Evolutionary conservation across 2,113 vertebrate species (phyloP), one percentile per base, ranked within the genome.

Genomic region (Menidia beryllina): DNA sequence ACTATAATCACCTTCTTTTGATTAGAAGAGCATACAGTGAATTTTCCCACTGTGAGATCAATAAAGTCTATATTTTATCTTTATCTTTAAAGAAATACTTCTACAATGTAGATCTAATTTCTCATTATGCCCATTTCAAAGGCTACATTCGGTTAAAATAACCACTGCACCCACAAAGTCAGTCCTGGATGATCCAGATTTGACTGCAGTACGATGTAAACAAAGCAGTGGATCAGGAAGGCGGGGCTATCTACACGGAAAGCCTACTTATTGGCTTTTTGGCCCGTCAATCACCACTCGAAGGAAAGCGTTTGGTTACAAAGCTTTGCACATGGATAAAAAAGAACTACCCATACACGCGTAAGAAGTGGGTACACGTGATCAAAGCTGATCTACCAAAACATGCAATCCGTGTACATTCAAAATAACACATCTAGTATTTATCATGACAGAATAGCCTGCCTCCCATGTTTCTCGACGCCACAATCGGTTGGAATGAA

Each of bases 361-460:
- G 41, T 78, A 53, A 83, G 77, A 69, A 79, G 58, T 55, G 48
- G 52, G 79, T 84, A 87, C 92, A 94, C 92, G 92, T 92, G 91
- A 93, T 73, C 74, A 19, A 48, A 61, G 66, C 49, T 69, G 4
- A 51, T 72, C n/a, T 73, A 79, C 56, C 77, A 88, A 85, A 93
- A 93, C 86, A 92, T 89, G 41, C 83, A 56, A 56, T 26, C 24
- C 6, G 8, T 36, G 20, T 12, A 57, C 53, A 53, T 38, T 26
- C 53, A 7, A 50, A 17, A 51, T 8, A 47, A 8, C 9, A 17
- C 8, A 19, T 54, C 41, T 2, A 2, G 30, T n/a, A n/a, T 12
- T 49, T 8, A n/a, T 8, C 11, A 53, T 3, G n/a, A 19, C 11
- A 27, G 19, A 30, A n/a, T 34, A 34, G 30, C 30, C 7, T 34